These are phyloP conservation scores for Leptinotarsa undecemlineata DNA, from an alignment of 1,140 invertebrate genomes.

Conservation along the genomic window DNA sequence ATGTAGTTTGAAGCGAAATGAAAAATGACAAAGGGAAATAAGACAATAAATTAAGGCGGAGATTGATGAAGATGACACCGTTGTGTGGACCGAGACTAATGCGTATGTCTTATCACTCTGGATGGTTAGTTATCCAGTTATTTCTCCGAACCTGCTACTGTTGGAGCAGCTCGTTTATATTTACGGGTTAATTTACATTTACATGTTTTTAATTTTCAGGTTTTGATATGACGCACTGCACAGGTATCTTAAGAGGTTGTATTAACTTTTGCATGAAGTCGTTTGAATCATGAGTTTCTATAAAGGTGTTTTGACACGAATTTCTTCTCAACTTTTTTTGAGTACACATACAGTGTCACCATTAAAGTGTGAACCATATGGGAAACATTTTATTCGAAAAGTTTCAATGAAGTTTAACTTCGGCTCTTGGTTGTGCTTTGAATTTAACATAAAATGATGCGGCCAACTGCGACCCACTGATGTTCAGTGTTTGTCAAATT, in stretches of 20 bases:
- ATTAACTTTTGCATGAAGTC: background rate
- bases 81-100: conserved; percentile 45
- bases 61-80: conserved; percentile 46
- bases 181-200: conserved; percentile 14
- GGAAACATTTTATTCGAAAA: no score
- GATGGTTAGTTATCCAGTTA: conserved; percentile 16
- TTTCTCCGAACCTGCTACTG: conserved; percentile 6
- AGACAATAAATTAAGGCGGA: conserved; percentile 48
- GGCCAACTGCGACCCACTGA: no score
- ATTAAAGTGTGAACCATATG: no score
- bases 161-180: conserved; percentile 4
- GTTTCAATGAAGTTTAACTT: no score
- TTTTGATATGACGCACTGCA: background rate
- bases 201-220: conserved; percentile 9
- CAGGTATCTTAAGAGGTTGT: background rate
- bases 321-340: no score
- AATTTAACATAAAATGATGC: no score
- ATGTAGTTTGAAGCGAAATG: conserved; percentile 41
- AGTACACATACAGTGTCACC: no score
- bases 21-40: conserved; percentile 51
- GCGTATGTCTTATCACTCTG: conserved; percentile 17
- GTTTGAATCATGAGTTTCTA: no score
- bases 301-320: no score
- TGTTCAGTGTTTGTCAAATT: no score
- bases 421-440: no score